Evolutionary conservation across 30 jellyfish, hydroid and myxozoan genomes (phyloP), one percentile per base, ranked within the genome.

Genomic region (Aurelia aurita complex sp. Pacific): DNA sequence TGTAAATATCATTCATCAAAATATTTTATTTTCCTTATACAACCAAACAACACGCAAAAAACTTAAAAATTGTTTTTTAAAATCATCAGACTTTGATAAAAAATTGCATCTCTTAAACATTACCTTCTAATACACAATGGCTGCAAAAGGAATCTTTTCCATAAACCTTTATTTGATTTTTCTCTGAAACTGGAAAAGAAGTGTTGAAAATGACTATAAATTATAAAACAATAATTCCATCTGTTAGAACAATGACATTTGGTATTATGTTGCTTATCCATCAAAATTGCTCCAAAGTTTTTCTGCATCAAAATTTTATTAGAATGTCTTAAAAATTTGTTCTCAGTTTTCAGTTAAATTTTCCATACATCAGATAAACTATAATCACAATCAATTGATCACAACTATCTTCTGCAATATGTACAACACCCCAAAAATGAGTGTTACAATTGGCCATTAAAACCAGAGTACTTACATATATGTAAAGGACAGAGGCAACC

Each of bases 121-220:
- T 75, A 91, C 98, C 98, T 80, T 64, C 69, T 51, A 91, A 63
- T 0, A 83, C 33, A n/a, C 98, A 77, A 43, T 76, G 77, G 63
- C 85, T 78, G 86, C 94, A 79, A 42, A 91, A 91, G 14, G 98
- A 68, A 51, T 86, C 94, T 63, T 80, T 78, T 60, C 69, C 88
- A 67, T 85, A 91, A 8, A 91, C 81, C 60, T 91, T 91, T 17
- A 91, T 86, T 42, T 78, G 97, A 80, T 91, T 76, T 40, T 82
- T 71, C 40, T 85, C 96, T 79, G 98, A 85, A 85, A 91, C 98
- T 91, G 69, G 46, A 79, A 34, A 34, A 77, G 18, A 36, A 77
- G 23, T 43, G 43, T 14, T 13, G 38, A 19, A 60, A 81, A 34
- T 17, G 23, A 67, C 5, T 23, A 81, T 23, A 66, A 5, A 16